Evolutionary conservation across 2,888 invertebrate species (phyloP).

Genomic region (Serrognathus titanus): DNA sequence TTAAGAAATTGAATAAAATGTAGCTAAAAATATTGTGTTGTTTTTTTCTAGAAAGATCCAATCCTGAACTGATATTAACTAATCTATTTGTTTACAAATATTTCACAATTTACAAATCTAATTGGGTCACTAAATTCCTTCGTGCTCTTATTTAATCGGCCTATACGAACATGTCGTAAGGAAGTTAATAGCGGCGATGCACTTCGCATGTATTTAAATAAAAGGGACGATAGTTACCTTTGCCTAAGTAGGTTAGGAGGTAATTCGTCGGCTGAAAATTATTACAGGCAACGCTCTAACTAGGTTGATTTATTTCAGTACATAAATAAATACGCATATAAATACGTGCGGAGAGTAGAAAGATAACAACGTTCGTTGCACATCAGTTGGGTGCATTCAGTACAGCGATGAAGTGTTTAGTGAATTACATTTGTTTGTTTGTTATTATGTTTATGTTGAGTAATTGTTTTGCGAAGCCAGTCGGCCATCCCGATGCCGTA

Average conservation of each 20-base stretch:
- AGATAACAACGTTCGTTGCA: constrained; percentile 4
- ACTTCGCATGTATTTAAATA: constrained; percentile 10
- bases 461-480: constrained; percentile 17
- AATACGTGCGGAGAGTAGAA: constrained; percentile 3
- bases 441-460: constrained; percentile 7
- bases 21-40: too few relatives aligned
- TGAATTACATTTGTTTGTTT: constrained; percentile 12
- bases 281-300: constrained; percentile 6
- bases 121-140: constrained; percentile 12
- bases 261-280: constrained; percentile 12
- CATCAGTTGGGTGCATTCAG: constrained; percentile 4
- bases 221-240: constrained; percentile 7
- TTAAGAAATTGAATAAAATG: too few relatives aligned
- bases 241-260: constrained; percentile 15
- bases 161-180: constrained; percentile 10
- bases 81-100: too few relatives aligned
- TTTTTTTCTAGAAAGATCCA: too few relatives aligned
- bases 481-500: constrained; percentile 29
- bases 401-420: constrained; percentile 16
- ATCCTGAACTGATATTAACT: too few relatives aligned
- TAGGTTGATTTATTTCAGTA: constrained; percentile 13
- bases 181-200: constrained; percentile 9
- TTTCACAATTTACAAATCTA: background rate
- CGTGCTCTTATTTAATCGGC: constrained; percentile 4
- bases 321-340: constrained; percentile 13